Evolutionary conservation across 2,797 vertebrate genomes (phyloP).

Genomic region (Ispidina lecontei): DNA sequence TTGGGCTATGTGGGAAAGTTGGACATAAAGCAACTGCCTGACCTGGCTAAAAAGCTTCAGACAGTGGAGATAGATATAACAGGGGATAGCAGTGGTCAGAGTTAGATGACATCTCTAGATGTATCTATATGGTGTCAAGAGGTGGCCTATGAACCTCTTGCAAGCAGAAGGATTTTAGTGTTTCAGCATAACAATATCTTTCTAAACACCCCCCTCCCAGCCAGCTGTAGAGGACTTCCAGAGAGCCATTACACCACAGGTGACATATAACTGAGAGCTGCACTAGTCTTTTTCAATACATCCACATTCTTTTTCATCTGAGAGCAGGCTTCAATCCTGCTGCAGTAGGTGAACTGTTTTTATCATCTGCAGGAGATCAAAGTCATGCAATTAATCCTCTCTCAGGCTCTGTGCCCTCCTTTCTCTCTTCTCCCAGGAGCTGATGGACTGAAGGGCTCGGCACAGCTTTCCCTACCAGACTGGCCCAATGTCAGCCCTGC

Average conservation of each 20-base stretch:
- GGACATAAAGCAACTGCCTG: neutral
- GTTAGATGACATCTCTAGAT: neutral
- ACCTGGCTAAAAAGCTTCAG: neutral
- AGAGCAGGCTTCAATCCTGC: neutral
- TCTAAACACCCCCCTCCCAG: neutral
- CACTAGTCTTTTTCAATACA: neutral
- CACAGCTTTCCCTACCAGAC: slow-evolving; percentile 29
- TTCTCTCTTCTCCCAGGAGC: slow-evolving; percentile 30
- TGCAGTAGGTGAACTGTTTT: slow-evolving; percentile 43
- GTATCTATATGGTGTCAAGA: neutral
- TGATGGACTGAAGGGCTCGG: slow-evolving; percentile 19
- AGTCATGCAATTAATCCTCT: slow-evolving; percentile 42
- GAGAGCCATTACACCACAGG: neutral
- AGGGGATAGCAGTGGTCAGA: neutral
- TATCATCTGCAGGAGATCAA: slow-evolving; percentile 38
- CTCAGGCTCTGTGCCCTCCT: slow-evolving; percentile 16
- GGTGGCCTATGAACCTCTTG: neutral
- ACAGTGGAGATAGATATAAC: neutral
- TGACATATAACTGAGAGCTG: neutral
- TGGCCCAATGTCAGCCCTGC: slow-evolving; percentile 61
- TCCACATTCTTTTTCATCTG: neutral
- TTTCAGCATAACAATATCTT: neutral
- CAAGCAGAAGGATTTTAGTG: neutral
- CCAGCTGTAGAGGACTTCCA: neutral
- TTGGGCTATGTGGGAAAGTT: neutral